These are phyloP conservation scores for Parochlus steinenii DNA, from an alignment of 2,888 invertebrate species.

Conservation along the genomic window DNA sequence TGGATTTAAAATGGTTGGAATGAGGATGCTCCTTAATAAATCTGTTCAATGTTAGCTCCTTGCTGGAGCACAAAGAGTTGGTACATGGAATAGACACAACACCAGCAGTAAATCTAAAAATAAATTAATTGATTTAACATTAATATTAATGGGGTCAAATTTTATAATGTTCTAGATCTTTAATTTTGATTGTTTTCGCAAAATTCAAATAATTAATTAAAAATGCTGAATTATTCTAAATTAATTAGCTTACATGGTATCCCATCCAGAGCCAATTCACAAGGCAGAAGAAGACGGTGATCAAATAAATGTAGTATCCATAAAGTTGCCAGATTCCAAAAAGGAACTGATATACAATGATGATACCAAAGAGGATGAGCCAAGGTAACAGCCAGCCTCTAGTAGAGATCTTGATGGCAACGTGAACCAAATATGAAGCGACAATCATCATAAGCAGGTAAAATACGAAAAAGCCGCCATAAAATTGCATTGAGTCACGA, in stretches of 20 bases:
- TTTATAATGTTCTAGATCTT: not conserved
- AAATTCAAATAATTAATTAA: not conserved
- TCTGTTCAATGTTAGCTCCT: constrained; percentile 75
- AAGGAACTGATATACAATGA: constrained; percentile 55
- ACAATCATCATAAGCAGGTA: constrained; percentile 30
- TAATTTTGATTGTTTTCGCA: constrained; percentile 4
- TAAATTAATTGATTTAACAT: constrained; percentile 14
- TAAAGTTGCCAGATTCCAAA: constrained; percentile 76
- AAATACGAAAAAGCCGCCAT: constrained; percentile 35
- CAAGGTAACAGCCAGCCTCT: constrained; percentile 72
- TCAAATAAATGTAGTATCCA: constrained; percentile 83
- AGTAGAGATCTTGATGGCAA: constrained; percentile 38
- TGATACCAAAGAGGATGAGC: constrained; percentile 48
- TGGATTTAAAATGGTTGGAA: too few relatives aligned
- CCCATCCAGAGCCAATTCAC: constrained; percentile 68
- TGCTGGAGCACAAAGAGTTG: constrained; percentile 64
- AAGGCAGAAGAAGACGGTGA: constrained; percentile 61
- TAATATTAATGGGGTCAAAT: constrained; percentile 9
- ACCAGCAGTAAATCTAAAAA: constrained; percentile 70
- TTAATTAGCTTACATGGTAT: constrained; percentile 71
- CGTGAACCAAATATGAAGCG: constrained; percentile 33
- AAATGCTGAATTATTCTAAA: not conserved
- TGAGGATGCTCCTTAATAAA: too few relatives aligned
- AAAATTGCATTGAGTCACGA: constrained; percentile 48
- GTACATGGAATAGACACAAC: constrained; percentile 73